Percentiles rank a stretch among this genome's conserved stretches.
These are phyloP conservation scores for Lypha dubia DNA, from an alignment of 2,888 invertebrate species.

Conservation along the genomic window DNA sequence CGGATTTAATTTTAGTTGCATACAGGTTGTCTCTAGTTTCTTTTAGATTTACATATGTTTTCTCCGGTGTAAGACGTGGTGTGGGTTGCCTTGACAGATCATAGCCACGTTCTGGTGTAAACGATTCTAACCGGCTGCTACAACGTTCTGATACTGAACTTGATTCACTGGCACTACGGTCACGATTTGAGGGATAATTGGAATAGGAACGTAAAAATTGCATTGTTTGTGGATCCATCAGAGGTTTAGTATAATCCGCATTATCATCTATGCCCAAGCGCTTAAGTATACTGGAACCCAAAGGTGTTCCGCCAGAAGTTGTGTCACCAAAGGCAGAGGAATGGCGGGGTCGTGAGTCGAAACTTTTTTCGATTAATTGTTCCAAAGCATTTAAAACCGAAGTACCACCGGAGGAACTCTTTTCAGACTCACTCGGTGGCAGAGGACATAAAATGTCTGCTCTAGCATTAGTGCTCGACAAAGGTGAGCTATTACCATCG, in stretches of 20 bases:
- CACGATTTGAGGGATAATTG: slow-evolving; percentile 88
- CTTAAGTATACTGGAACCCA: slow-evolving; percentile 95
- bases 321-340: slow-evolving; percentile 80
- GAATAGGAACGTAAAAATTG: slow-evolving; percentile 91
- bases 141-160: slow-evolving; percentile 93
- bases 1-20: slow-evolving; percentile 79
- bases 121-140: slow-evolving; percentile 90
- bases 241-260: slow-evolving; percentile 95
- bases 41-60: slow-evolving; percentile 74
- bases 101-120: slow-evolving; percentile 89
- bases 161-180: slow-evolving; percentile 94
- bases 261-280: slow-evolving; percentile 96
- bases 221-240: slow-evolving; percentile 95
- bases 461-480: slow-evolving; percentile 78
- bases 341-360: slow-evolving; percentile 93
- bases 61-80: slow-evolving; percentile 85
- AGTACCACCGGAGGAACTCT: slow-evolving; percentile 86
- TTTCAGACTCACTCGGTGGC: slow-evolving; percentile 86
- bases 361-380: slow-evolving; percentile 98
- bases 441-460: slow-evolving; percentile 70
- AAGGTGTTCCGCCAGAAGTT: slow-evolving; percentile 86
- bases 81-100: slow-evolving; percentile 79
- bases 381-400: slow-evolving; percentile 98
- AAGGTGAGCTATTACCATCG: slow-evolving; percentile 82
- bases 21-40: slow-evolving; percentile 57